Base-by-base conservation (phyloP, 2,888 invertebrate genomes). In the Drosophila aldrichi region DNA sequence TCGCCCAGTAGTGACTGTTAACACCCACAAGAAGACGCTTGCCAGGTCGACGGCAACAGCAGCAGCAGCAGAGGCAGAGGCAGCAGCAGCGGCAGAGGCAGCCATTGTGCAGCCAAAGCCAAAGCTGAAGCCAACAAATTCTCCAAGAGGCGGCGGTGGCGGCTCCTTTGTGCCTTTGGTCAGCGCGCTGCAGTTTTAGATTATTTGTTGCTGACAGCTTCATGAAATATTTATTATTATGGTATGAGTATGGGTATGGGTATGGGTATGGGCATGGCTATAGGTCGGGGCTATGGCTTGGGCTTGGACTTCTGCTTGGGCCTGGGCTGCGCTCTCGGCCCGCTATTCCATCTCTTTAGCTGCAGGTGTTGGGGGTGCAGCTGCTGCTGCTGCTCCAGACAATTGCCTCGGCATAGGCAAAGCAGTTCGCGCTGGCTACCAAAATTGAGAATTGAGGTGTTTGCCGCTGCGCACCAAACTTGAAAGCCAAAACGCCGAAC, bases 151-250 rank as follows among this genome's bases (percentile, higher is more conserved):
- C 64, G 62, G 49, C 69, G 63, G 63, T 71, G 86, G 81, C 84
- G 81, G 81, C 86, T 82, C 70, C 88, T 85, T 89, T 84, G 79
- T 80, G 89, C 81, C 86, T 86, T 86, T 70, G 88, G 82, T 70
- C 84, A 81, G 71, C 69, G 70, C 67, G 79, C 74, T 70, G 88
- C 88, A 83, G 87, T 89, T 83, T 90, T 88, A 88, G 88, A 90
- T 88, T 88, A 90, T 89, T 87, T 89, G 88, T 80, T 83, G 88
- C 88, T 86, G 88, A 88, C 90, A 90, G 90, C 86, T 83, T 89
- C 88, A 88, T 90, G 90, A 90, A 89, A 90, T 89, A 89, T 87
- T 87, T 87, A 87, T 87, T 86, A 84, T 84, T 88, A 84, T 84
- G 89, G 88, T 74, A 70, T 57, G 51, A 61, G 52, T 38, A 20